These are phyloP conservation scores for Diadema setosum DNA, from an alignment of 35 echinoderm and acorn worm species.

Conservation along the genomic window DNA sequence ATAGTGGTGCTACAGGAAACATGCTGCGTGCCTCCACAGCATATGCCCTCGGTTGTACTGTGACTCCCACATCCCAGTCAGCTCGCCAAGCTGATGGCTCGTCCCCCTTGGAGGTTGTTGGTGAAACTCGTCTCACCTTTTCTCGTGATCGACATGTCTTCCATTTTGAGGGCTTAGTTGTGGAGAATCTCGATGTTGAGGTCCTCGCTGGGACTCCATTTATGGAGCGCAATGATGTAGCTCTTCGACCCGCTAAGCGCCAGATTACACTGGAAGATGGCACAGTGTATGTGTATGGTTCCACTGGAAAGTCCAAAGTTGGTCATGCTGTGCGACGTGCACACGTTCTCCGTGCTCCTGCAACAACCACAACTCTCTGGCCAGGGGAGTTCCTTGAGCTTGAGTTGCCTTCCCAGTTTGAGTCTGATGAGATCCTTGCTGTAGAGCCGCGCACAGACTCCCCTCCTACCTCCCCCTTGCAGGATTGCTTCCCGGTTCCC, in stretches of 20 bases:
- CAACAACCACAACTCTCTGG: background rate
- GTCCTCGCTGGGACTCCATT: constrained; percentile 44
- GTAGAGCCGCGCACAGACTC: no score
- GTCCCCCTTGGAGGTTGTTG: constrained; percentile 36
- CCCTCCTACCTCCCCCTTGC: no score
- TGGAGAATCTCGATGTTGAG: constrained; percentile 44
- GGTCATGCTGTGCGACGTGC: background rate
- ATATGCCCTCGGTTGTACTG: background rate
- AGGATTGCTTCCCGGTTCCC: no score
- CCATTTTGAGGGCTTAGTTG: no score
- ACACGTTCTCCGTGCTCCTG: background rate
- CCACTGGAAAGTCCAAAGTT: no score
- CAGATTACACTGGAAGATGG: constrained; percentile 19
- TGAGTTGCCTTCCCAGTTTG: background rate
- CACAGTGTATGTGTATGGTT: no score
- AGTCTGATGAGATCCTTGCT: no score
- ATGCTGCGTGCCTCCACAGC: constrained; percentile 44
- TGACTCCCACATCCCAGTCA: constrained; percentile 24
- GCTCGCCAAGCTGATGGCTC: constrained; percentile 77
- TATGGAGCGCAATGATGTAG: constrained; percentile 18
- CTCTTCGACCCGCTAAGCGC: constrained; percentile 27
- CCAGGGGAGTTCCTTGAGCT: background rate
- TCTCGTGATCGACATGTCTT: constrained; percentile 2
- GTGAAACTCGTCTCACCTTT: constrained; percentile 30
- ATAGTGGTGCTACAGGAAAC: constrained; percentile 68